A percentile compares a stretch with the other conserved stretches of the same genome.
These are phyloP conservation scores for Trematomus bernacchii DNA, from an alignment of 2,797 vertebrate species.

Conservation along the genomic window DNA sequence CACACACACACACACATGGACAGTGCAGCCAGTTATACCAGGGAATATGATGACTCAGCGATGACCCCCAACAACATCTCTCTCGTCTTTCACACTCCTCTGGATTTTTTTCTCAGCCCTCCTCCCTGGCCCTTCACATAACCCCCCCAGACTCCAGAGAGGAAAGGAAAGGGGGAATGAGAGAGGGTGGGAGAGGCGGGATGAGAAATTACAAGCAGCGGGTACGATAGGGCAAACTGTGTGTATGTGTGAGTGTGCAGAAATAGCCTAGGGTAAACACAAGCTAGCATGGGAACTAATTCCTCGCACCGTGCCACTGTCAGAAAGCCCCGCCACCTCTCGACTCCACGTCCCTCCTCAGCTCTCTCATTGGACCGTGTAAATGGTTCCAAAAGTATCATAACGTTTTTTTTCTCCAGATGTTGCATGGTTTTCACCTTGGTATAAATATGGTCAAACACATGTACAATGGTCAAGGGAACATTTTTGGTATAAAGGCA, in stretches of 20 bases:
- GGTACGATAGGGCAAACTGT: conserved; percentile 84
- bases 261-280: conserved; percentile 93
- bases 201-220: conserved; percentile 87
- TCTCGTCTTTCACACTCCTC: conserved; percentile 78
- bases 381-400: neutral
- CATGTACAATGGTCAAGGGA: neutral
- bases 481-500: neutral
- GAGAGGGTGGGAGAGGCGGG: conserved; percentile 65
- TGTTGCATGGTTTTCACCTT: neutral
- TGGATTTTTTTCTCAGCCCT: conserved; percentile 77
- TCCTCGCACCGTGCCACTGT: conserved; percentile 77
- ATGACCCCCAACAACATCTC: conserved; percentile 73
- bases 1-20: conserved; percentile 13
- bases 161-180: conserved; percentile 79
- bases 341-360: neutral
- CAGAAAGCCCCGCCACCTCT: conserved; percentile 40
- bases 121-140: conserved; percentile 92
- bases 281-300: conserved; percentile 91
- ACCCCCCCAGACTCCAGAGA: conserved; percentile 90
- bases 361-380: neutral
- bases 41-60: conserved; percentile 85
- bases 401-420: neutral
- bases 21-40: conserved; percentile 84
- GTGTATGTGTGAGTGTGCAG: conserved; percentile 85
- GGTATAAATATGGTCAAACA: neutral